Evolutionary conservation across 2,888 invertebrate genomes (phyloP), one percentile per base, ranked within the genome.

Genomic region (Didymodactylos carnosus): DNA sequence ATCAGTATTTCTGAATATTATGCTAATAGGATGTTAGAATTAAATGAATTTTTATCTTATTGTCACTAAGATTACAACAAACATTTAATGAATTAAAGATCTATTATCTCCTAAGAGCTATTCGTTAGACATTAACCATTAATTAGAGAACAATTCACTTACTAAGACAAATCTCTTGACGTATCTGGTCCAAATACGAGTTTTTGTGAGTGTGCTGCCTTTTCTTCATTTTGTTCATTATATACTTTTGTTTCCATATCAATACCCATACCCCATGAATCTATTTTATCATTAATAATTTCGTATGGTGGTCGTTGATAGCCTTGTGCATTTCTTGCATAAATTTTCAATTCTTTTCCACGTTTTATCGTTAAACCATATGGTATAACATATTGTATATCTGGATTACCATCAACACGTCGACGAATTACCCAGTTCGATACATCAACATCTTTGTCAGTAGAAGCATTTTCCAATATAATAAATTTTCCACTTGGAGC

Each of bases 191-290:
- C 75, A 79, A 84, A 85, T 75, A 82, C 79, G 23, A 85, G 85
- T 78, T 83, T 84, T 80, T 85, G 85, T 76, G 82, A 82, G 80
- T 85, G 84, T n/a, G 83, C 84, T 75, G 85, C 85, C 73, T 84
- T 81, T 75, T 85, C 85, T 81, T 86, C 85, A 72, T 82, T 82
- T 69, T 83, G 83, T 75, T 82, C 82, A 79, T 84, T 86, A 77
- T 81, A 75, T 75, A 86, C 80, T 27, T 80, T 78, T 70, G 86
- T 86, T 70, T 81, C 81, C 39, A 86, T 83, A 77, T 83, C 81
- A 35, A 82, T 81, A 16, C 85, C 85, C 73, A 82, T 80, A 70
- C 85, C 85, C 85, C 83, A 82, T 43, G 79, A 80, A 76, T 79
- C 78, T 75, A 80, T 80, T 41, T 77, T 79, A 43, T 81, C 79